Conservation (phyloP, 2,888 invertebrate genomes). For the Heliconius cydno region DNA sequence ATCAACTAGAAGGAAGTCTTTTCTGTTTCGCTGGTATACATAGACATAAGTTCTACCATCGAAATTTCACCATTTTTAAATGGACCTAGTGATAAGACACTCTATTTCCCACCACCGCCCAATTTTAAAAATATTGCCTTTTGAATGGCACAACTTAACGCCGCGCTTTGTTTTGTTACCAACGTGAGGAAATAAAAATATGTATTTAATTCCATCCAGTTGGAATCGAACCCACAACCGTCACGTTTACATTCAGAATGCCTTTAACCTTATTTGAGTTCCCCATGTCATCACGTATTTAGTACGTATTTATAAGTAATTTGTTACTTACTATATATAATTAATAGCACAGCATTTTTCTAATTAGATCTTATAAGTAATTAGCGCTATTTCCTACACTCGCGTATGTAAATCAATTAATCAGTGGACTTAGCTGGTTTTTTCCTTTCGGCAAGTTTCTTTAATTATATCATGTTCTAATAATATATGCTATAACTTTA, state of each 20-base stretch:
- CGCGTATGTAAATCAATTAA: constrained; percentile 18
- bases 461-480: not conserved
- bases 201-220: not conserved
- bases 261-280: not conserved
- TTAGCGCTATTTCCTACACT: constrained; percentile 11
- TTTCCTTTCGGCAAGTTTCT: constrained; percentile 12
- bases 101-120: too few relatives aligned
- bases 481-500: constrained; percentile 1
- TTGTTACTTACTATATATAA: not conserved
- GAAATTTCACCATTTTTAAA: too few relatives aligned
- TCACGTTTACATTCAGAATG: not conserved
- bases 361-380: constrained; percentile 12
- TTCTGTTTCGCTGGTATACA: too few relatives aligned
- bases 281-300: not conserved
- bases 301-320: not conserved
- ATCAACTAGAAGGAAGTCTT: too few relatives aligned
- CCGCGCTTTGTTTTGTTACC: not conserved
- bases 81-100: not conserved
- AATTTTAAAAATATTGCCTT: not conserved
- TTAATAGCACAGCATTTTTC: constrained; percentile 15
- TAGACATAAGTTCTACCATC: too few relatives aligned
- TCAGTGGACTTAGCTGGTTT: not conserved
- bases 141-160: not conserved
- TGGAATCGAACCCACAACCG: not conserved
- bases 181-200: not conserved